phyloP scores from a whole-genome alignment of 2,797 vertebrate species.

The Podargus strigoides region DNA sequence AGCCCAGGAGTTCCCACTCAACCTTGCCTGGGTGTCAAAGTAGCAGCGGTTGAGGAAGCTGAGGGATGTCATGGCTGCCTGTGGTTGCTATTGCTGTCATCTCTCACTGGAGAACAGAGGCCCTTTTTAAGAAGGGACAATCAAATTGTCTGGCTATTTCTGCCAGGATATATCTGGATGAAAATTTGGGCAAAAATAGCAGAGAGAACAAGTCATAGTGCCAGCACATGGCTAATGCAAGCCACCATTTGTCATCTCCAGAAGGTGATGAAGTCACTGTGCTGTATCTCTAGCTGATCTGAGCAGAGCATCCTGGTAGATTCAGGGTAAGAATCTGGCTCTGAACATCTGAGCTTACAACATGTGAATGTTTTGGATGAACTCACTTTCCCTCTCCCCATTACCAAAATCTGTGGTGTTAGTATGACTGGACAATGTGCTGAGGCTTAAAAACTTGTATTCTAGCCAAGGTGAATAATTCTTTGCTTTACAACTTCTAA shows the following conservation, averaged over 20 bases:
- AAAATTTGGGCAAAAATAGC: background rate
- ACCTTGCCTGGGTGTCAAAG: background rate
- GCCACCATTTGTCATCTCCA: background rate
- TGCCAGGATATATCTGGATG: background rate
- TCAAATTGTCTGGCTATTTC: background rate
- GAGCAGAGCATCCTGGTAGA: background rate
- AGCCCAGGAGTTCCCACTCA: background rate
- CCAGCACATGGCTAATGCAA: background rate
- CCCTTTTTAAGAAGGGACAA: background rate
- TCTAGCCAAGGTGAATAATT: background rate
- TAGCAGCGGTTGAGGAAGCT: background rate
- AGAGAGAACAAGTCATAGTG: background rate
- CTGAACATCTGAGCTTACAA: background rate
- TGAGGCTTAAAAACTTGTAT: background rate
- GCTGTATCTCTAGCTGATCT: background rate
- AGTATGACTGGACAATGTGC: background rate
- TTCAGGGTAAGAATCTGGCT: background rate
- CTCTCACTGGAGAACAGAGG: background rate
- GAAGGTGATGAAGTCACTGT: background rate
- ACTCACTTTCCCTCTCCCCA: background rate
- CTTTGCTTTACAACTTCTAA: background rate
- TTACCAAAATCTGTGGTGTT: background rate
- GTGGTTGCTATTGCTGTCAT: background rate
- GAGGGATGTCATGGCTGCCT: background rate
- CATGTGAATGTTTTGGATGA: rapidly evolving